These are phyloP conservation scores for Mellivora capensis DNA, from an alignment of 2,113 vertebrate genomes.

Conservation along the genomic window DNA sequence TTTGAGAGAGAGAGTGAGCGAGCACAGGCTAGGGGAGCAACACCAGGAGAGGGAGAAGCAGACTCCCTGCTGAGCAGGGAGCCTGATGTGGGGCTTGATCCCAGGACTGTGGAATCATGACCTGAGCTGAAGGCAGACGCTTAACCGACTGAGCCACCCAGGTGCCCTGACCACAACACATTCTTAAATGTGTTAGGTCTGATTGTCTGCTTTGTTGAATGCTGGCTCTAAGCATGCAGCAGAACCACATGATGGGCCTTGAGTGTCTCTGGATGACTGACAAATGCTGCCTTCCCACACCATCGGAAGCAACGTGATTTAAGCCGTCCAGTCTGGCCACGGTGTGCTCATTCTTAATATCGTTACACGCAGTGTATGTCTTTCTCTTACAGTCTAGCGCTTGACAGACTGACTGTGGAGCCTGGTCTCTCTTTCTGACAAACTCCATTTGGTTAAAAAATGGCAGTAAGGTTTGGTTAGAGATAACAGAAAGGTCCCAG, in stretches of 20 bases:
- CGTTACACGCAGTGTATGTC: neutral
- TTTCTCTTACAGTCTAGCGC: neutral
- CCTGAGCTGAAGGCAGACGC: too few species aligned
- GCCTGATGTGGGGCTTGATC: too few species aligned
- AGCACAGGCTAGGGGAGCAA: too few species aligned
- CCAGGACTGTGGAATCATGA: too few species aligned
- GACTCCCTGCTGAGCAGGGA: too few species aligned
- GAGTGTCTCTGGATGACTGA: neutral
- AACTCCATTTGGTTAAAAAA: neutral
- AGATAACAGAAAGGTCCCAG: neutral
- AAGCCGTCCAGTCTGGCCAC: neutral
- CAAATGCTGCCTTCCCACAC: neutral
- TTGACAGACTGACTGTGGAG: neutral
- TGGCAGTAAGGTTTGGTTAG: neutral
- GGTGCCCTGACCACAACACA: neutral
- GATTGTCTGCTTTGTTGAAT: neutral
- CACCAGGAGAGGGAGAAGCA: too few species aligned
- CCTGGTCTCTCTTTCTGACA: neutral
- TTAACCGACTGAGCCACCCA: too few species aligned
- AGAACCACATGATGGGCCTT: neutral
- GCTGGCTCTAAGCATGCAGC: neutral
- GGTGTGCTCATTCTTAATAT: neutral
- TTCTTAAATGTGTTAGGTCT: neutral
- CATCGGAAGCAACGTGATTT: neutral
- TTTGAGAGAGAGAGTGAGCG: too few species aligned